Conservation (phyloP, 2,797 vertebrate species). For the Siniperca undulata region DNA sequence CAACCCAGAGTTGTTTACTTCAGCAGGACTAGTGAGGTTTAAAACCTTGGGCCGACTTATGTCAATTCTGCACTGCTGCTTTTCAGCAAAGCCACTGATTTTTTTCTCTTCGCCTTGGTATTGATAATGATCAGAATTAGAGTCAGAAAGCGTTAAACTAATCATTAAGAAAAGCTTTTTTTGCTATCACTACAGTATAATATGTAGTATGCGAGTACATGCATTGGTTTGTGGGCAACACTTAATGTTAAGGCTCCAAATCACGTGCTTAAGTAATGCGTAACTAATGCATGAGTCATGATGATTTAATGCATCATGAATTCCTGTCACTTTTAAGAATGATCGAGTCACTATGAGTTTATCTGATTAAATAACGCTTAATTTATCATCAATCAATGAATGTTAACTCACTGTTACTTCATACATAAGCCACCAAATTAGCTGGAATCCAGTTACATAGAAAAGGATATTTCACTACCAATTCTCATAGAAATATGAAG, state of each 20-base stretch:
- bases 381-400: slow-evolving; percentile 9
- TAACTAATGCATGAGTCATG: slow-evolving; percentile 34
- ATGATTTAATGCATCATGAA: slow-evolving; percentile 30
- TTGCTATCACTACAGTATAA: background rate
- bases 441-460: background rate
- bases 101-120: slow-evolving; percentile 12
- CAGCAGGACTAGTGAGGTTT: slow-evolving; percentile 38
- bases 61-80: slow-evolving; percentile 9
- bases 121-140: slow-evolving; percentile 52
- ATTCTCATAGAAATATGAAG: background rate
- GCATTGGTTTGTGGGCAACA: slow-evolving; percentile 9
- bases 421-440: slow-evolving; percentile 2
- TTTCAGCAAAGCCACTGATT: slow-evolving; percentile 24
- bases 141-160: slow-evolving; percentile 25
- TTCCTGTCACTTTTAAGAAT: slow-evolving; percentile 20
- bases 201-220: background rate
- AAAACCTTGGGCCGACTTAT: slow-evolving; percentile 41
- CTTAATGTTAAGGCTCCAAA: slow-evolving; percentile 17
- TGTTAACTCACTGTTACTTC: background rate
- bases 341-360: background rate
- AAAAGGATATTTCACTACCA: background rate
- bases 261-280: background rate
- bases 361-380: background rate
- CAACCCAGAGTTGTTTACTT: slow-evolving; percentile 57
- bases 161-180: slow-evolving; percentile 22